Conservation (phyloP, 2,113 vertebrate genomes). For the Sardina pilchardus region DNA sequence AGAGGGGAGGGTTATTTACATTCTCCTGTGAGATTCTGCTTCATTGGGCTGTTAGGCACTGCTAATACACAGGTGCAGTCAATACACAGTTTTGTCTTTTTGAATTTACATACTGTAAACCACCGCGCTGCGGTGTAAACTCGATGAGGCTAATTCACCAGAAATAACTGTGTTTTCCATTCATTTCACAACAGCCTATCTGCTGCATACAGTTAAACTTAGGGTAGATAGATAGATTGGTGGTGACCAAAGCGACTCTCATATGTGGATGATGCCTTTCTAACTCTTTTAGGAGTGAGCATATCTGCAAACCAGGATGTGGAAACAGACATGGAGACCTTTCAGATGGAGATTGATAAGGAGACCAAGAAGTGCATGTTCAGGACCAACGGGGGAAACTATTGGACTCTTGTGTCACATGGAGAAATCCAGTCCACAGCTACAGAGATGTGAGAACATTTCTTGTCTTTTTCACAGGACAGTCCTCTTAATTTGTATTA, state of each 20-base stretch:
- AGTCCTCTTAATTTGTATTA: neutral
- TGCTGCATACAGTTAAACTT: too few species aligned
- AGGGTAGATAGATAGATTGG: too few species aligned
- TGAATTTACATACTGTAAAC: too few species aligned
- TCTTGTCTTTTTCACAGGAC: neutral
- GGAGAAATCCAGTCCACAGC: constrained; percentile 91
- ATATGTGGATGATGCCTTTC: neutral
- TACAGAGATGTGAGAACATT: constrained; percentile 81
- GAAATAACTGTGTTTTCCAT: too few species aligned
- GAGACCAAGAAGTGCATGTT: constrained; percentile 89
- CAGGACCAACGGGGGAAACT: constrained; percentile 84
- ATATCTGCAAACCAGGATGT: constrained; percentile 95
- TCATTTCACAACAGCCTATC: too few species aligned
- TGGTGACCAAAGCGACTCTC: neutral
- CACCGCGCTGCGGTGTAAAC: too few species aligned
- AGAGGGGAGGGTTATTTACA: too few species aligned
- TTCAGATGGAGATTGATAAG: constrained; percentile 92
- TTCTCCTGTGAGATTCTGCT: too few species aligned
- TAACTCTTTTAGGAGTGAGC: constrained; percentile 78
- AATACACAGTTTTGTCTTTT: too few species aligned
- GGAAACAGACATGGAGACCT: constrained; percentile 91
- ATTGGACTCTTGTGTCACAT: constrained; percentile 91
- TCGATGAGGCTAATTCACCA: too few species aligned
- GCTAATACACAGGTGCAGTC: too few species aligned
- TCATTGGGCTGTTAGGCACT: too few species aligned